Base-by-base conservation (phyloP, 2,113 vertebrate species). In the Oplegnathus fasciatus region DNA sequence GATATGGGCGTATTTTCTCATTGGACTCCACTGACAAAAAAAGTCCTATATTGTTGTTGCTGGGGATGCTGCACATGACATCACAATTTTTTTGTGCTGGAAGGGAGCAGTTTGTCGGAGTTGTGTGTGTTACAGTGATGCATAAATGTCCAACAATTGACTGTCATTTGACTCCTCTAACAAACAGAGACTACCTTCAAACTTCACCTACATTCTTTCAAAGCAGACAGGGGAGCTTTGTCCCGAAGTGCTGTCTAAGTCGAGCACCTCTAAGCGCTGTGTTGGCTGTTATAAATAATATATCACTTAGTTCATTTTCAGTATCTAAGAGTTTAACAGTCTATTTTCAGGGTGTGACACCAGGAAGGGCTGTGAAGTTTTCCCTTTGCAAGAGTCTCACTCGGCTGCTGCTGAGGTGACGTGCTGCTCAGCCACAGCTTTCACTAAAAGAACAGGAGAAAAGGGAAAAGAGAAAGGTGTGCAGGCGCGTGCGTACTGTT, bases 311-410 rank as follows among this genome's bases (percentile, higher is more conserved):
- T 83, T 89, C 73, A 77, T 82, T 86, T 75, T 78, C 72, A 65
- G 52, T 78, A 62, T 75, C 62, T 75, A 34, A 60, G 71, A 86
- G 78, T 83, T 72, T 78, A 83, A 67, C 82, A 57, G 82, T 78
- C 82, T 91, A 79, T 88, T 88, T 86, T 74, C 76, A 50, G 79
- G 86, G 81, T 85, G 86, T 81, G 82, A 88, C 83, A 76, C 75
- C 26, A 2, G 9, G 52, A 60, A 64, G 65, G 60, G 81, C 75
- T 86, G 72, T 89, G 85, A 90, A 84, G 80, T 72, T 73, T 73
- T 69, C 17, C 24, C 57, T 74, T 67, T 76, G 60, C 65, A 46
- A 6, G 50, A 77, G 72, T 85, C 54, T 87, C 68, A 54, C 50
- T 83, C 72, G 32, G 26, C 52, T 64, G 75, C 80, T 73, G 83